A percentile compares a stretch with the other conserved stretches of the same genome.
phyloP scores from a whole-genome alignment of 2,888 invertebrate genomes.

The Thumatha senex region DNA sequence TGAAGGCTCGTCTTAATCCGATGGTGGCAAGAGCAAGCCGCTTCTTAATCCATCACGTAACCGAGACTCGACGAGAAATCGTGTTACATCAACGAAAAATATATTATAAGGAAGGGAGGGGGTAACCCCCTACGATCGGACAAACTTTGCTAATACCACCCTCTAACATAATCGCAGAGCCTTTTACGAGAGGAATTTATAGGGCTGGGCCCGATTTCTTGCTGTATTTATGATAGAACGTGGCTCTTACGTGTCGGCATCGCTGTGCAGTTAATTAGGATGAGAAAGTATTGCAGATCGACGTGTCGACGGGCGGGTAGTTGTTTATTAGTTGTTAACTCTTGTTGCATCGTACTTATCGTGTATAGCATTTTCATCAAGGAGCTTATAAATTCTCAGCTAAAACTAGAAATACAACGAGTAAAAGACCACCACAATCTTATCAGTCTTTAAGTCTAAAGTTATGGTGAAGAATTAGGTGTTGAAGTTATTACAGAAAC shows the following conservation, averaged over 20 bases:
- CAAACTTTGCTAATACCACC: constrained; percentile 84
- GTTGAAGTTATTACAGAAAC: too few relatives aligned
- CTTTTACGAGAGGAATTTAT: constrained; percentile 84
- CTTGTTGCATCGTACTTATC: constrained; percentile 15
- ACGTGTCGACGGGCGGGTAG: constrained; percentile 14
- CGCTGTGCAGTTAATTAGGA: constrained; percentile 73
- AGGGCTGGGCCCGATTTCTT: constrained; percentile 82
- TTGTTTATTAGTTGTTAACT: constrained; percentile 22
- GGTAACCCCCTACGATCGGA: constrained; percentile 67
- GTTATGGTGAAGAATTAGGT: too few relatives aligned
- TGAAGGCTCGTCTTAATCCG: constrained; percentile 75
- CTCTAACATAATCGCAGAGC: constrained; percentile 82
- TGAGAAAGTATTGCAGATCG: constrained; percentile 57
- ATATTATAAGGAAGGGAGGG: constrained; percentile 71
- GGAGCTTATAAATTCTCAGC: background rate
- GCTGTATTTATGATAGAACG: constrained; percentile 78
- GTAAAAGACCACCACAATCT: too few relatives aligned
- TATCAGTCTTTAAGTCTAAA: too few relatives aligned
- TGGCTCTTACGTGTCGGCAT: constrained; percentile 72
- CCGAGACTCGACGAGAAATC: constrained; percentile 82
- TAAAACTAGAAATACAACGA: too few relatives aligned
- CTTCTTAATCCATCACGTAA: constrained; percentile 84
- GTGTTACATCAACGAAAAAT: constrained; percentile 85
- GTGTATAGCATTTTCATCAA: background rate
- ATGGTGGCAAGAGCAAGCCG: constrained; percentile 72